phyloP scores from a whole-genome alignment of 2,113 vertebrate genomes.

The Protobothrops flavoviridis region DNA sequence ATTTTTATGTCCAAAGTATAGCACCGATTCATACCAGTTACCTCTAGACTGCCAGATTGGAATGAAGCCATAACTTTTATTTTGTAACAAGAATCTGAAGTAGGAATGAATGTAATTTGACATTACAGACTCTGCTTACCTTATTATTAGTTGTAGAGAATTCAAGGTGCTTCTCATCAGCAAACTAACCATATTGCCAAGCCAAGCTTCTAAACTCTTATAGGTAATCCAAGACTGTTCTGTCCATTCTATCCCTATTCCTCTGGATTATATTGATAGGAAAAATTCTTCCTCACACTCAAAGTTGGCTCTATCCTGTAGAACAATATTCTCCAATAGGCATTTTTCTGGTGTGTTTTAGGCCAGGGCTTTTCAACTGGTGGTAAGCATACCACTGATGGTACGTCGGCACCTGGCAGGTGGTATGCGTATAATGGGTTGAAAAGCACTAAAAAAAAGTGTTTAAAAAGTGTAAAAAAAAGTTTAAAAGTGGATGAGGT shows the following conservation, averaged over 20 bases:
- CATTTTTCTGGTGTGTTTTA: neutral
- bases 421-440: too few relatives aligned
- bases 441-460: too few relatives aligned
- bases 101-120: neutral
- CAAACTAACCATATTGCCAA: neutral
- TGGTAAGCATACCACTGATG: too few relatives aligned
- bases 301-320: neutral
- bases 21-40: neutral
- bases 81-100: neutral
- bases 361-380: too few relatives aligned
- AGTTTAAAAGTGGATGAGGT: too few relatives aligned
- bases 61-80: neutral
- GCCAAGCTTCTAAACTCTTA: neutral
- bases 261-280: neutral
- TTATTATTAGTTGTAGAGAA: neutral
- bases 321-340: neutral
- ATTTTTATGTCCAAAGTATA: constrained; percentile 43
- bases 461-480: too few relatives aligned
- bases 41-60: neutral
- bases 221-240: neutral
- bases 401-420: too few relatives aligned
- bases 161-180: neutral
- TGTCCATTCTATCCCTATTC: neutral
- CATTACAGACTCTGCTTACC: neutral
- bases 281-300: neutral